Evolutionary conservation across 2,888 invertebrate genomes (phyloP), one percentile per base, ranked within the genome.

Genomic region (Eupithecia dodoneata): DNA sequence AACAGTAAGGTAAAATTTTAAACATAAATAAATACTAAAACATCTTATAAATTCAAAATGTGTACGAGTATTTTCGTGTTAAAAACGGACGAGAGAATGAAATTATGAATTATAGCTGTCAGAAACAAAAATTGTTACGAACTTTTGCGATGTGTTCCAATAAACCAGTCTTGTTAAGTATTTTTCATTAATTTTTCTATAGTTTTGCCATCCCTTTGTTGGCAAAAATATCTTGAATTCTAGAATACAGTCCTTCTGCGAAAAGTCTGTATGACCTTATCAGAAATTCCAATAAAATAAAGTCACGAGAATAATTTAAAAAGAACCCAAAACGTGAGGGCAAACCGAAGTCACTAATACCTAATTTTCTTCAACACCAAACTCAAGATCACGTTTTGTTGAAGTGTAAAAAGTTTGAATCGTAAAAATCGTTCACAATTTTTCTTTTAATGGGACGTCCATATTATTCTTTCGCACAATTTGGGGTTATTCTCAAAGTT

Each of bases 401-500:
- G 74, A 86, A 85, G 83, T 85, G 52, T 72, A 74, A 77, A 71
- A 77, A 76, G 65, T 77, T 74, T 59, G 55, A 79, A 72, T 73
- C 63, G 66, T 70, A 70, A 70, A 86, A 84, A 85, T 86, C 86
- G 82, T 86, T 85, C 42, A 85, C 83, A 85, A 83, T 73, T 75
- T 67, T 49, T 49, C 59, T 87, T 84, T 84, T 69, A 84, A 86
- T 86, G 82, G 83, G 82, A 85, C 82, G 89, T 94, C 94, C 90
- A 87, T 84, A 83, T 85, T 89, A 91, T 87, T 86, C 86, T 87
- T 83, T 88, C 88, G 15, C 71, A 79, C 77, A 81, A 87, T 87
- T 93, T 90, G 87, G 87, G 89, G 91, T 87, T 92, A 92, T 91
- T 91, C 89, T 90, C 89, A 81, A 92, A 92, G 89, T 92, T 92